Base-by-base conservation (phyloP, 1,140 invertebrate species). In the Hycleus phaleratus region DNA sequence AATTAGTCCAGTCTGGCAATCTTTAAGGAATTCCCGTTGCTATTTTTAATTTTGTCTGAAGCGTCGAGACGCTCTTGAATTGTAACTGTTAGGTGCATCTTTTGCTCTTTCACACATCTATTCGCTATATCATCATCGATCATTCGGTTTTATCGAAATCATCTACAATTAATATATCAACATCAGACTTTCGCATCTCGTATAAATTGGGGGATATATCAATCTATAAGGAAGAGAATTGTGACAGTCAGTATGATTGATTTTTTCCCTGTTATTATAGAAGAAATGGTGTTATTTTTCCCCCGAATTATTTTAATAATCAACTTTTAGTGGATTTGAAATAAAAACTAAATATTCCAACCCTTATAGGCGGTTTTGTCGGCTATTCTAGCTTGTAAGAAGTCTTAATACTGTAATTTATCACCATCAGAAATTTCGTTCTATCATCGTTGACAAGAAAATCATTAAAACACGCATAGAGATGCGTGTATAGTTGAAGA, bases 31-130 rank as follows among this genome's bases (percentile, higher is more conserved):
- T 59, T 59, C 58, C 48, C 43, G 46, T 26, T n/a, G n/a, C 25
- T 32, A 39, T 59, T 55, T 59, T 55, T 59, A 59, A 55, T 55
- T 38, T 18, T 42, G 58, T 59, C 58, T 59, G 11, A n/a, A 43
- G 46, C 58, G 58, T 55, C 58, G 58, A 49, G 58, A 59, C 58
- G 58, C 47, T 32, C 32, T 32, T 7, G 7, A 32, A 32, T 5
- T 32, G 32, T 39, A 44, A 51, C 42, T n/a, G 12, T 25, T 46
- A 45, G 46, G 42, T 49, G 50, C 58, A 46, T 54, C 43, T 26
- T 26, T 26, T 24, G 26, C 46, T 24, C 46, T 38, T 48, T 59
- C 38, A 45, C 49, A 55, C 46, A 55, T 50, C 32, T 59, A 54
- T 55, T 59, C 32, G 26, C 49, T 46, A 25, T 45, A 49, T 51